A percentile compares a stretch with the other conserved stretches of the same genome.
phyloP scores from a whole-genome alignment of 2,888 invertebrate species.

The Neoscelio sp. region DNA sequence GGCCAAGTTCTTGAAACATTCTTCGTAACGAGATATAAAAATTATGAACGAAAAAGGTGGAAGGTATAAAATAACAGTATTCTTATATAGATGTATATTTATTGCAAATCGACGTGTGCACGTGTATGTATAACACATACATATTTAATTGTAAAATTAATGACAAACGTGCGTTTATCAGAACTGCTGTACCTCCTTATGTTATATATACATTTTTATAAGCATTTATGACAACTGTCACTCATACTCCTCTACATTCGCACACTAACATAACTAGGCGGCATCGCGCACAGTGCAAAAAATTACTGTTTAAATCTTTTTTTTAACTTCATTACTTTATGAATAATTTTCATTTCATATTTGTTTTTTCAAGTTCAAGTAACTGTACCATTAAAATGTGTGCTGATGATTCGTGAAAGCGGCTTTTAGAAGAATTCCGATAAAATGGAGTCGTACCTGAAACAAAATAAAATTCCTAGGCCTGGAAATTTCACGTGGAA shows the following conservation, averaged over 20 bases:
- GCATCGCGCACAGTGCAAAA: constrained; percentile 38
- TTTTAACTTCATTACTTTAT: constrained; percentile 17
- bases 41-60: not conserved
- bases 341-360: constrained; percentile 17
- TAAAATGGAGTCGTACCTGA: constrained; percentile 69
- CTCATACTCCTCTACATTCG: constrained; percentile 47
- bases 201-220: constrained; percentile 56
- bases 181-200: constrained; percentile 31
- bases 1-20: too few species aligned
- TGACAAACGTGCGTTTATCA: constrained; percentile 47
- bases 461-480: constrained; percentile 76
- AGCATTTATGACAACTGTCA: constrained; percentile 41
- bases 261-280: constrained; percentile 32
- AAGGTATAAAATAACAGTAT: constrained; percentile 4
- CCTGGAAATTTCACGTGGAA: constrained; percentile 63
- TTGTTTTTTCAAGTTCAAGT: constrained; percentile 27
- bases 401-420: constrained; percentile 52
- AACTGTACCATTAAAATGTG: constrained; percentile 61
- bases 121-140: constrained; percentile 24
- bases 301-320: constrained; percentile 33
- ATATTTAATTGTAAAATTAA: constrained; percentile 43
- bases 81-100: constrained; percentile 28
- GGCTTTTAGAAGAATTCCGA: constrained; percentile 54
- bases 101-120: constrained; percentile 50
- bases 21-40: too few species aligned